A percentile compares a stretch with the other conserved stretches of the same genome.
Conservation (phyloP, 2,113 vertebrate species). For the Myrmecophaga tridactyla region DNA sequence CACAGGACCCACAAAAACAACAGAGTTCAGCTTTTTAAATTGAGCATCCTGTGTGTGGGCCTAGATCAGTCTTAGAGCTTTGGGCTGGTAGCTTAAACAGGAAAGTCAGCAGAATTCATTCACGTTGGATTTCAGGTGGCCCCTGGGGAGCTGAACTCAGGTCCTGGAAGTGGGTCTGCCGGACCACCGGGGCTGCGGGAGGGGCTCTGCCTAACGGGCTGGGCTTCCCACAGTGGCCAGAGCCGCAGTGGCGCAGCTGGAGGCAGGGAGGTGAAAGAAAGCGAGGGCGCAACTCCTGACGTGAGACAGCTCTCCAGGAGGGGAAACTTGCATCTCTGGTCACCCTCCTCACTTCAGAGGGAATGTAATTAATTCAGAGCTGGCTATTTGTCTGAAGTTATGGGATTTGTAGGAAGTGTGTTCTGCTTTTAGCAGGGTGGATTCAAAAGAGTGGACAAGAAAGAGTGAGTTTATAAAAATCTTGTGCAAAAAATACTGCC, state of each 20-base stretch:
- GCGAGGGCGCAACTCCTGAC: background rate
- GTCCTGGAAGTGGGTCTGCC: background rate
- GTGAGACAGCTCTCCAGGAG: background rate
- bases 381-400: background rate
- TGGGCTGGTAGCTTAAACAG: background rate
- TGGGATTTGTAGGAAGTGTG: background rate
- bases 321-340: background rate
- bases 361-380: background rate
- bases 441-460: background rate
- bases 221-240: background rate
- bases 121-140: background rate
- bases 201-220: background rate
- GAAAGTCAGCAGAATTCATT: background rate
- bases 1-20: too few relatives aligned
- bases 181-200: too few relatives aligned
- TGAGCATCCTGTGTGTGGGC: background rate
- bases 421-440: background rate
- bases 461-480: background rate
- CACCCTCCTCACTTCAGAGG: background rate
- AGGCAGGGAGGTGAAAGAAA: background rate
- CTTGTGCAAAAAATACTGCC: background rate
- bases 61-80: background rate
- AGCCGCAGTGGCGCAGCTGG: background rate
- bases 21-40: background rate
- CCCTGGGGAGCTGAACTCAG: background rate